Evolutionary conservation across 2,888 invertebrate species (phyloP).

Genomic region (Tromatobia lineatoria): DNA sequence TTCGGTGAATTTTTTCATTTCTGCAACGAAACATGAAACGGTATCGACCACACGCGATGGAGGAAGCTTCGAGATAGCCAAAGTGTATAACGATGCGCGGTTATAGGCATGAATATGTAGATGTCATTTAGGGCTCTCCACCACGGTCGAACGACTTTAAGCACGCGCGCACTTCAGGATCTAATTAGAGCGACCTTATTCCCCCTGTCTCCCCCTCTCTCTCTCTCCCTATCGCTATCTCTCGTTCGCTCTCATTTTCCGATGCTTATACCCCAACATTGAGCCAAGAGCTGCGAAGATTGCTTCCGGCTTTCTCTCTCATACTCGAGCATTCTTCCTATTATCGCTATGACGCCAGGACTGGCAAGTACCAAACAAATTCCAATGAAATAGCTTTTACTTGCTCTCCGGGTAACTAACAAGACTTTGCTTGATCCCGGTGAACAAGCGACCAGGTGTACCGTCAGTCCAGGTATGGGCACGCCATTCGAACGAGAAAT

Average conservation of each 20-base stretch:
- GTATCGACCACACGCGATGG: conserved; percentile 11
- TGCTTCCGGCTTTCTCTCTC: conserved; percentile 44
- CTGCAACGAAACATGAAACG: conserved; percentile 29
- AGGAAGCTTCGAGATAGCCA: conserved; percentile 33
- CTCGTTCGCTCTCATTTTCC: conserved; percentile 44
- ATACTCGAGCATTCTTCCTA: conserved; percentile 42
- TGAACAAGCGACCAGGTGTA: too few species aligned
- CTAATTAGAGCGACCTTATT: conserved; percentile 69
- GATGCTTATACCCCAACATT: conserved; percentile 33
- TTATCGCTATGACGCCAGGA: conserved; percentile 28
- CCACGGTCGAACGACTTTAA: conserved; percentile 68
- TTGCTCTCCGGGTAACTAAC: neutral
- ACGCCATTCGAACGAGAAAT: too few species aligned
- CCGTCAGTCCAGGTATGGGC: neutral
- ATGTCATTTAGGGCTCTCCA: conserved; percentile 76
- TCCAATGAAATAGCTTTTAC: conserved; percentile 1
- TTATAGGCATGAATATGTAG: conserved; percentile 80
- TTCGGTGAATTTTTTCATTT: conserved; percentile 31
- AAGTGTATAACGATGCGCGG: conserved; percentile 70
- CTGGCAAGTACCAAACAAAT: conserved; percentile 34
- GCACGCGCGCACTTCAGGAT: conserved; percentile 68
- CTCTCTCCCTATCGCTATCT: conserved; percentile 17
- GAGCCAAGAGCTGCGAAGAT: conserved; percentile 39
- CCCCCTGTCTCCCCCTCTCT: conserved; percentile 17
- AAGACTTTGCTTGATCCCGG: neutral